Conservation (phyloP, 1,140 invertebrate genomes). For the Prorops nasuta region DNA sequence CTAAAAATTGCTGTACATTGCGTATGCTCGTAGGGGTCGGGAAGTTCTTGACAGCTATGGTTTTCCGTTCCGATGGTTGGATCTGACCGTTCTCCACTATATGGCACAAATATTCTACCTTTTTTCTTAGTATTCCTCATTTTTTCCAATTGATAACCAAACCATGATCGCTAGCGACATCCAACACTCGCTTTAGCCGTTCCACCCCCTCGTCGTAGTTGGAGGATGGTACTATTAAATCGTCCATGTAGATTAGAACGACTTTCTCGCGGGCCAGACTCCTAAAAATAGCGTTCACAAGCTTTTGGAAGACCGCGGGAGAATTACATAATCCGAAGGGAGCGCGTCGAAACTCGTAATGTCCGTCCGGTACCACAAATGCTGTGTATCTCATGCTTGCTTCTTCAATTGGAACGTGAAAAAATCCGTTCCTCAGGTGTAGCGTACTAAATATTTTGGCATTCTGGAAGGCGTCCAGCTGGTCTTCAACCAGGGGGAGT, state of each 20-base stretch:
- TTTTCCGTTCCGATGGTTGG: conserved; percentile 29
- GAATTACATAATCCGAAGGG: conserved; percentile 30
- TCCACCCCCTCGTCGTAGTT: conserved; percentile 3
- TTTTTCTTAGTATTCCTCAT: conserved; percentile 32
- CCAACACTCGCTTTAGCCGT: conserved; percentile 23
- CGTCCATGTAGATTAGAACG: conserved; percentile 2
- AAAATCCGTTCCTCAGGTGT: conserved; percentile 24
- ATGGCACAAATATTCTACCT: conserved; percentile 42
- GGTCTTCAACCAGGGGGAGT: conserved; percentile 7
- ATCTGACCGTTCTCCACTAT: conserved; percentile 29
- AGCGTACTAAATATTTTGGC: conserved; percentile 22
- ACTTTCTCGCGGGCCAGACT: neutral
- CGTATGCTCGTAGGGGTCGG: neutral
- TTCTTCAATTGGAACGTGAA: conserved; percentile 32
- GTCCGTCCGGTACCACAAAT: conserved; percentile 27
- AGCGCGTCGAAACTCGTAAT: conserved; percentile 25
- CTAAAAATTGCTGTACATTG: conserved; percentile 8
- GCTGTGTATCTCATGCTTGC: conserved; percentile 23
- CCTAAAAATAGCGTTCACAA: conserved; percentile 2
- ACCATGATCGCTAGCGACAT: conserved; percentile 33
- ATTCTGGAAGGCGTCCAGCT: neutral
- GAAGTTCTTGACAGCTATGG: conserved; percentile 29
- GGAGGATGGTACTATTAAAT: conserved; percentile 5
- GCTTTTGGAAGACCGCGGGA: conserved; percentile 21
- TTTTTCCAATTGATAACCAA: conserved; percentile 47